Percentiles rank a stretch among this genome's conserved stretches.
Evolutionary conservation across 2,113 vertebrate species (phyloP).

Genomic region (Notothenia rossii): DNA sequence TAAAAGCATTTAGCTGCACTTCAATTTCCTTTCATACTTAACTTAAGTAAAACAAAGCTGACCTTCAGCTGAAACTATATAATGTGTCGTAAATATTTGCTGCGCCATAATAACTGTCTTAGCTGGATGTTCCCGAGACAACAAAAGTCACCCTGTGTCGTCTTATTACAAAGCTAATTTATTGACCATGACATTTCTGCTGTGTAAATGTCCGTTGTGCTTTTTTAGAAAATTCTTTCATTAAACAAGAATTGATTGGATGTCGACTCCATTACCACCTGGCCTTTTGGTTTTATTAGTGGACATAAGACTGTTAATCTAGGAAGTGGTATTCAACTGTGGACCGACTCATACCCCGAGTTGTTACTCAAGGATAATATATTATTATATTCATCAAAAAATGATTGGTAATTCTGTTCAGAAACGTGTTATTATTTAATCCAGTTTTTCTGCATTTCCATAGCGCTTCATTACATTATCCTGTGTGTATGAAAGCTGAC

Average conservation of each 20-base stretch:
- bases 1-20: constrained; percentile 53
- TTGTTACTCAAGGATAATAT: constrained; percentile 1
- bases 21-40: constrained; percentile 28
- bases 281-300: constrained; percentile 44
- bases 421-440: neutral
- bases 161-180: constrained; percentile 45
- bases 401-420: neutral
- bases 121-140: constrained; percentile 22
- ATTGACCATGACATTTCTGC: constrained; percentile 47
- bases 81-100: constrained; percentile 35
- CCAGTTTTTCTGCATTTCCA: neutral
- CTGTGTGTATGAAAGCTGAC: neutral
- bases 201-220: constrained; percentile 58
- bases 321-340: constrained; percentile 26
- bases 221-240: constrained; percentile 68
- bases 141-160: constrained; percentile 44
- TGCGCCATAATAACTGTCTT: neutral
- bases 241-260: constrained; percentile 71
- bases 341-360: neutral
- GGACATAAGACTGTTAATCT: constrained; percentile 41
- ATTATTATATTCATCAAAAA: constrained; percentile 16
- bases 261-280: constrained; percentile 39
- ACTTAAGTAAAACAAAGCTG: constrained; percentile 29
- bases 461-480: neutral
- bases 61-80: constrained; percentile 25